Conservation (phyloP, 2,113 vertebrate genomes). For the Indicator maculatus region DNA sequence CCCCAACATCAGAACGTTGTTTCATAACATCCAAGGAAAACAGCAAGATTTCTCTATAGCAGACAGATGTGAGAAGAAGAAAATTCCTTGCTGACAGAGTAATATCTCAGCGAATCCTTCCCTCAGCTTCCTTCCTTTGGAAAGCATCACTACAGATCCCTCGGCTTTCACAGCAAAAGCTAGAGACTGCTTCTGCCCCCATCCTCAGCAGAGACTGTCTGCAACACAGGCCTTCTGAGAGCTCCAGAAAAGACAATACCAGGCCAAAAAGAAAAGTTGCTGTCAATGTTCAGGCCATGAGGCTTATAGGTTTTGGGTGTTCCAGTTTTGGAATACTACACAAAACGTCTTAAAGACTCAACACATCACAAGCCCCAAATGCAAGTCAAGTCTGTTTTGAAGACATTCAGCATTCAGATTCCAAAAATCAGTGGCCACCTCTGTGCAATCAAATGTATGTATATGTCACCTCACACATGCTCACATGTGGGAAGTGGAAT, state of each 20-base stretch:
- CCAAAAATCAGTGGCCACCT: neutral
- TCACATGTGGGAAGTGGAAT: accelerated
- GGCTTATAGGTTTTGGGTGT: neutral
- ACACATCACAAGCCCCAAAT: neutral
- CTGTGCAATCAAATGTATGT: neutral
- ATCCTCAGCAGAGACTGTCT: neutral
- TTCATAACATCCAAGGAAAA: neutral
- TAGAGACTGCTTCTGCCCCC: neutral
- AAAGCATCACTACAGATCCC: neutral
- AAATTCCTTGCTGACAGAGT: neutral
- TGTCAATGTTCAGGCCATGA: neutral
- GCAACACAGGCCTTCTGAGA: neutral
- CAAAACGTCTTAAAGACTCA: neutral
- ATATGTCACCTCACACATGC: neutral
- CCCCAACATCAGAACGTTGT: neutral
- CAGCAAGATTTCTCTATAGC: neutral
- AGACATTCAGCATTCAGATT: neutral
- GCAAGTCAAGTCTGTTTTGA: neutral
- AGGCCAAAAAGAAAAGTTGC: neutral
- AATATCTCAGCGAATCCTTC: neutral
- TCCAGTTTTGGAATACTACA: neutral
- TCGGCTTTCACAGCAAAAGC: neutral
- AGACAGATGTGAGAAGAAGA: neutral
- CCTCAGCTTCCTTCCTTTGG: neutral
- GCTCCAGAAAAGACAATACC: neutral